Percentiles rank a stretch among this genome's conserved stretches.
These are phyloP conservation scores for Dendrocincla fuliginosa DNA, from an alignment of 2,797 vertebrate species.

Conservation along the genomic window DNA sequence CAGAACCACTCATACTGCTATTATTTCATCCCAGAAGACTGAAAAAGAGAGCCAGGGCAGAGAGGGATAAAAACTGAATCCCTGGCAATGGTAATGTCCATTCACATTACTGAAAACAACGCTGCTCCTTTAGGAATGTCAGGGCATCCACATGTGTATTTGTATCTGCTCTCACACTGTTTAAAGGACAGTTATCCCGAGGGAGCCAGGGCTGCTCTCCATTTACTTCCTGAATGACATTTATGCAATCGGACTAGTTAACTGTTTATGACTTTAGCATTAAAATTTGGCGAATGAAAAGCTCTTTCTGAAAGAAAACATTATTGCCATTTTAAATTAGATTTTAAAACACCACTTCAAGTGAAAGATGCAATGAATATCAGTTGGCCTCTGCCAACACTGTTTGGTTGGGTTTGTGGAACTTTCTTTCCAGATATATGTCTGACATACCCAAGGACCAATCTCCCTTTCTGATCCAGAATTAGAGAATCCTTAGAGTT, in stretches of 20 bases:
- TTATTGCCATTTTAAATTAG: neutral
- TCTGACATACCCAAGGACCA: neutral
- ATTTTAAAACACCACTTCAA: neutral
- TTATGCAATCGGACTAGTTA: neutral
- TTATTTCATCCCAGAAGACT: neutral
- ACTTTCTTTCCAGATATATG: neutral
- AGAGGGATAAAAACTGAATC: neutral
- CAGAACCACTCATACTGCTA: neutral
- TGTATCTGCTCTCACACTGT: neutral
- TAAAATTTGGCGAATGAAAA: neutral
- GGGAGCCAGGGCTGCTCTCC: neutral
- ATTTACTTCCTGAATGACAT: neutral
- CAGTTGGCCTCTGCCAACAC: neutral
- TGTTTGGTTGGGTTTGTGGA: too few species aligned
- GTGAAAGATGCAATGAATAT: neutral
- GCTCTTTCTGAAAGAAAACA: neutral
- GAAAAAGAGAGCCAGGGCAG: neutral
- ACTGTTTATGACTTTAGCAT: neutral
- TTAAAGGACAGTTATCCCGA: neutral
- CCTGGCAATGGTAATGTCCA: neutral
- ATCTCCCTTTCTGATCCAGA: neutral
- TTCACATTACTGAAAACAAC: neutral
- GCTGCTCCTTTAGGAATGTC: neutral
- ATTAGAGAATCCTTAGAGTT: neutral
- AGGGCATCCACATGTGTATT: neutral